These are phyloP conservation scores for Proteles cristata DNA, from an alignment of 2,113 vertebrate genomes.

Conservation along the genomic window DNA sequence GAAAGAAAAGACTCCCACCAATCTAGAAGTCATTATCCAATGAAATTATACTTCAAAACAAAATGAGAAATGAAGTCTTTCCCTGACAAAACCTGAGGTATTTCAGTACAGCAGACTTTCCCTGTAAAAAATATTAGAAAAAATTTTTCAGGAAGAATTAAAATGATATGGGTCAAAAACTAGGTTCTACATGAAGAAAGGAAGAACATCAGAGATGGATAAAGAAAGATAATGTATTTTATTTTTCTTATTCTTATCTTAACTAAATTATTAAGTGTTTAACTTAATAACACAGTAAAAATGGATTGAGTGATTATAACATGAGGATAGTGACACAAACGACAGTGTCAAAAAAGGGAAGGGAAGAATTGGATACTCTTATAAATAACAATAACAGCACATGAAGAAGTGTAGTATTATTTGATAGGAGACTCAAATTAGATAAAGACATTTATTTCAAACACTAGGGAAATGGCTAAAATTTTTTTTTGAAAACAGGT, in stretches of 20 bases:
- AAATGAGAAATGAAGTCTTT: neutral
- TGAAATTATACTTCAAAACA: constrained; percentile 4
- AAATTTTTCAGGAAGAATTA: neutral
- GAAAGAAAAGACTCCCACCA: neutral
- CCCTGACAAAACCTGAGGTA: neutral
- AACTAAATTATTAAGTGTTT: neutral
- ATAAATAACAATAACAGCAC: neutral
- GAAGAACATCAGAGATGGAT: neutral
- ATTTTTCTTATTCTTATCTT: neutral
- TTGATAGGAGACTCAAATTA: neutral
- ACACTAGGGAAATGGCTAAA: neutral
- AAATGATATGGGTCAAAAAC: neutral
- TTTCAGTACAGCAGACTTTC: neutral
- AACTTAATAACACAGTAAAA: neutral
- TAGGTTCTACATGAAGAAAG: neutral
- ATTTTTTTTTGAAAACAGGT: neutral
- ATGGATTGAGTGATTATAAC: neutral
- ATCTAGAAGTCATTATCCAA: neutral
- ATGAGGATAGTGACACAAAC: neutral
- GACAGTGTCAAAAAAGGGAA: neutral
- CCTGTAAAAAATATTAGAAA: neutral
- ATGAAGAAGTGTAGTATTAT: neutral
- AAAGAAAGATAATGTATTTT: neutral
- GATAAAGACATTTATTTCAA: neutral
- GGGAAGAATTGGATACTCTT: neutral